A percentile compares a stretch with the other conserved stretches of the same genome.
phyloP scores from a whole-genome alignment of 2,888 invertebrate genomes.

The Lithophane leautieri region DNA sequence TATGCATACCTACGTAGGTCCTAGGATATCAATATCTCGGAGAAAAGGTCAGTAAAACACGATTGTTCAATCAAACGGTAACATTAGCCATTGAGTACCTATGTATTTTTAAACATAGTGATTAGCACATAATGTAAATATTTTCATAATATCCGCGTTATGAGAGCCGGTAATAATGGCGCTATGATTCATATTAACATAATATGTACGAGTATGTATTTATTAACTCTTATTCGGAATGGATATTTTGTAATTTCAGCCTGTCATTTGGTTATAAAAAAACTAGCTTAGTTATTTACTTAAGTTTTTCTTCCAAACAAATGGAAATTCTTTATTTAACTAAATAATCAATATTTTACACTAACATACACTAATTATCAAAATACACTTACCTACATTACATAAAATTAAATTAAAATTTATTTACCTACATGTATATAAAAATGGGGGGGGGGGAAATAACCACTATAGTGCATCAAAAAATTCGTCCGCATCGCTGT shows the following conservation, averaged over 20 bases:
- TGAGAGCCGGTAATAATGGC: background rate
- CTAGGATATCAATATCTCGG: background rate
- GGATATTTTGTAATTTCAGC: background rate
- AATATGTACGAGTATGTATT: background rate
- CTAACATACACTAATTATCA: too few relatives aligned
- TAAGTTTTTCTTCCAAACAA: too few relatives aligned
- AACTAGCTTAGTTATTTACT: background rate
- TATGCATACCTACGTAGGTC: background rate
- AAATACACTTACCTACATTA: too few relatives aligned
- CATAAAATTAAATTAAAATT: too few relatives aligned
- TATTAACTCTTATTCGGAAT: background rate
- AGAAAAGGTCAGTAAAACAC: slow-evolving; percentile 4
- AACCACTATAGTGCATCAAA: too few relatives aligned
- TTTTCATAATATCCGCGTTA: slow-evolving; percentile 36
- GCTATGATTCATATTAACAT: slow-evolving; percentile 5
- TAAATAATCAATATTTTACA: too few relatives aligned
- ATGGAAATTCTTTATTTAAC: too few relatives aligned
- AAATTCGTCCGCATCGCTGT: too few relatives aligned
- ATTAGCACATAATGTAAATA: slow-evolving; percentile 29
- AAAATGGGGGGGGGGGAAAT: too few relatives aligned
- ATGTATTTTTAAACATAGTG: slow-evolving; percentile 21
- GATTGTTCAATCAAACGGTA: slow-evolving; percentile 1
- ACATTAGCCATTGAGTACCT: background rate
- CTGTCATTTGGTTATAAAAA: background rate
- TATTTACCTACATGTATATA: too few relatives aligned